phyloP scores from a whole-genome alignment of 2,113 vertebrate species.

The Sinosuthora webbiana region DNA sequence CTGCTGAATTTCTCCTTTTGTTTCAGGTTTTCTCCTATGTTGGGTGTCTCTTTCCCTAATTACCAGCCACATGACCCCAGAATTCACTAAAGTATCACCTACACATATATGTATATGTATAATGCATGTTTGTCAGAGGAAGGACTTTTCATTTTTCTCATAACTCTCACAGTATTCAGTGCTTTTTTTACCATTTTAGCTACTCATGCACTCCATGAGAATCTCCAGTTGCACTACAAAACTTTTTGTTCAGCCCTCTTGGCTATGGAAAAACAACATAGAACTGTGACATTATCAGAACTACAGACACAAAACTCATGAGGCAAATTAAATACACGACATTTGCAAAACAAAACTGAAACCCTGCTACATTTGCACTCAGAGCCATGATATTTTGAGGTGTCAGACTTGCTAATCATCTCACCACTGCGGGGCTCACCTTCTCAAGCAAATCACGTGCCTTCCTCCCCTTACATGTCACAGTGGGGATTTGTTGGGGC shows the following conservation, averaged over 20 bases:
- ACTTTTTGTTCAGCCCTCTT: background rate
- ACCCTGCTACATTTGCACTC: background rate
- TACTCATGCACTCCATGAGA: background rate
- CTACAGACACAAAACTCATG: background rate
- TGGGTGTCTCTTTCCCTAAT: background rate
- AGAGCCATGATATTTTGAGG: background rate
- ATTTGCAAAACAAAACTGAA: conserved; percentile 17
- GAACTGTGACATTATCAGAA: background rate
- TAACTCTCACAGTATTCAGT: background rate
- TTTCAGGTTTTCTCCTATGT: background rate
- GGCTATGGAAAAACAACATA: background rate
- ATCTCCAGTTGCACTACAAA: background rate
- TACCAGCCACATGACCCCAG: background rate
- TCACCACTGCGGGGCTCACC: background rate
- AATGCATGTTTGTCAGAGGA: background rate
- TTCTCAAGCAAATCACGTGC: background rate
- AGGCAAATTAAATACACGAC: background rate
- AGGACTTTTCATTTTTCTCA: background rate
- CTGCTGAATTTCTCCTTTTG: background rate
- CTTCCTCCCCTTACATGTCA: background rate
- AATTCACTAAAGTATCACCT: background rate
- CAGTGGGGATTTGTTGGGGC: background rate
- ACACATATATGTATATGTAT: background rate
- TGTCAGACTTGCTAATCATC: conserved; percentile 5
- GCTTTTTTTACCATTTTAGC: background rate